Base-by-base conservation (phyloP, 2,888 invertebrate species). In the Ectobius pallidus region DNA sequence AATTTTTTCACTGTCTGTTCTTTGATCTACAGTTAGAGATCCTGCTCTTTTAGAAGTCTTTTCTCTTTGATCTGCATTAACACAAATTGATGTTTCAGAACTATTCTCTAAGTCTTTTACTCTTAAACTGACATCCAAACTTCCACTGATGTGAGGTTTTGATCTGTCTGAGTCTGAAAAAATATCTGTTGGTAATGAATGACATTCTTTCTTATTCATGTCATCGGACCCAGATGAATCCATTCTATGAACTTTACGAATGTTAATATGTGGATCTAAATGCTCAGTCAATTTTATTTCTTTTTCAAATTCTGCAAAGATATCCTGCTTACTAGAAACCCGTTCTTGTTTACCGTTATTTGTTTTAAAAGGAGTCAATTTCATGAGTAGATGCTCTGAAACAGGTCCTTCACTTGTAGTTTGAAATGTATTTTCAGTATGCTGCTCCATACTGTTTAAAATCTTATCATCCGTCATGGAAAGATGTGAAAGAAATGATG, bases 231-330 rank as follows among this genome's bases (percentile, higher is more conserved):
- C 30, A 30, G 58, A 30, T 58, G 32, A n/a, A 30, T 58, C 58
- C 16, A 4, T n/a, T 25, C 27, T 22, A 30, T 58, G 25, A 22
- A 72, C 30, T 62, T 72, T 72, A 14, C 69, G 32, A 25, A 32
- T 44, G 32, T 58, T 58, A 18, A 62, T 32, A 49, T 80, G 72
- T 3, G 81, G 80, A 58, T 81, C 80, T 39, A 81, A 70, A 30
- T 79, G 79, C 55, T 82, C 81, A 0, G 80, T 80, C 44, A 82
- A 74, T 68, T 81, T 81, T 11, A 81, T 74, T 73, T 83, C 81
- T 55, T 80, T 79, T 32, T 82, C 78, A 32, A 82, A 81, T 71
- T 82, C 81, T 2, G 81, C 80, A 3, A 80, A 76, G 42, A 77
- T 78, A 46, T 81, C 80, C 14, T 80, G 80, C 3, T 77, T 79